Base-by-base conservation (phyloP, 1,140 invertebrate species). In the Drosophila nikananu region DNA sequence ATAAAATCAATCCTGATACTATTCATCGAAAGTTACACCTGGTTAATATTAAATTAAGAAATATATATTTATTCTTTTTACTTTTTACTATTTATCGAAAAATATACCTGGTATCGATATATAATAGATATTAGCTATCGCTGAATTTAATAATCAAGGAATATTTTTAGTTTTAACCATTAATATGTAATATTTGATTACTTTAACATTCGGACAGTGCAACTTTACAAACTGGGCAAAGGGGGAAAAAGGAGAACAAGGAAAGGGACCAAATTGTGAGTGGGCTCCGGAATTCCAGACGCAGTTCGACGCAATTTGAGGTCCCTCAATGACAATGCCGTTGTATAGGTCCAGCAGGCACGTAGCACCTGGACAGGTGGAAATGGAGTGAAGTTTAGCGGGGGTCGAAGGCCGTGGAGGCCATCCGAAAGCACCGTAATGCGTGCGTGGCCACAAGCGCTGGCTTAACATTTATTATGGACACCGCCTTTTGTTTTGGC, bases 381-480 rank as follows among this genome's bases (percentile, higher is more conserved):
- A 49, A 41, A 19, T 37, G 15, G 19, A 4, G n/a, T n/a, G 3
- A 10, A 9, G 30, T 1, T 19, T 19, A 17, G 46, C 8, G 23
- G 39, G 9, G 7, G 10, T n/a, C 39, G 39, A n/a, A 8, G 17
- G 27, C 6, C 17, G 17, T 25, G 52, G 30, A 23, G 62, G 66
- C 44, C 70, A 35, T 30, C 23, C 37, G 21, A 73, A 72, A 52
- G 66, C 37, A 42, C 37, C 63, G 15, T 37, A 71, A 67, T 71
- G 67, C 67, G 62, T 71, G 67, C 67, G 39, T 67, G 62, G 61
- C 62, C 67, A 71, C 65, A 71, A 73, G 27, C 52, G 44, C 32
- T 59, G 65, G 66, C 66, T 73, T 35, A 71, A 72, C 44, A 73
- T 73, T 60, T 73, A 60, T 60, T 73, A 72, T 60, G 70, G 66